Conservation (phyloP, 2,797 vertebrate genomes). For the Capromys pilorides region DNA sequence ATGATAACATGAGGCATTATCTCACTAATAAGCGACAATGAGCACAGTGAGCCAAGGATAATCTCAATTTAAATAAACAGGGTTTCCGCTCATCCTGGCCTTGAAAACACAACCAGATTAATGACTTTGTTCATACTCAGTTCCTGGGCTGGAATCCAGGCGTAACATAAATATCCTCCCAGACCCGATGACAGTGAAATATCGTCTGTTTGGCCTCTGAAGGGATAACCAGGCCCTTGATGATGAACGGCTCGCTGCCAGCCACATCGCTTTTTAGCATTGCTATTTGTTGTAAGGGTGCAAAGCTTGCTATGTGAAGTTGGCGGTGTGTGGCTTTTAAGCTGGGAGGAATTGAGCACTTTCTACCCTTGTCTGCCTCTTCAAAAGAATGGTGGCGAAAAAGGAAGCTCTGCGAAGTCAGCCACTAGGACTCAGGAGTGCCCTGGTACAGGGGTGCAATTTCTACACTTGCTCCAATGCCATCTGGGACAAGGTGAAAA, state of each 20-base stretch:
- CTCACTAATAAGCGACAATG: slow-evolving; percentile 2
- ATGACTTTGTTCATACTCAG: not conserved
- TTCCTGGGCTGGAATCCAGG: slow-evolving; percentile 24
- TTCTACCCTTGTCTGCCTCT: not conserved
- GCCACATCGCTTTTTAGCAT: not conserved
- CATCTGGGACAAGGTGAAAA: not conserved
- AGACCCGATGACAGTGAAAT: slow-evolving; percentile 24
- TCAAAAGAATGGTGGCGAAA: slow-evolving; percentile 9
- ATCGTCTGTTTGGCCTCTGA: not conserved
- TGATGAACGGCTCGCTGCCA: not conserved
- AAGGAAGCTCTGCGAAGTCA: not conserved
- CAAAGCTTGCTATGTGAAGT: not conserved
- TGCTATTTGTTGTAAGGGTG: not conserved
- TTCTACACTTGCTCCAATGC: not conserved
- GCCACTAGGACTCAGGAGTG: not conserved
- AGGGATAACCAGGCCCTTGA: not conserved
- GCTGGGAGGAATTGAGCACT: not conserved
- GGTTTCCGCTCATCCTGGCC: slow-evolving; percentile 7
- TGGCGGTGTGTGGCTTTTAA: not conserved
- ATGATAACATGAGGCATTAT: not conserved
- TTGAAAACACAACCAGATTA: slow-evolving; percentile 47
- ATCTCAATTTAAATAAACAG: slow-evolving; percentile 51
- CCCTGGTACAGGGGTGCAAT: not conserved
- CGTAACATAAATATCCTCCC: slow-evolving; percentile 42
- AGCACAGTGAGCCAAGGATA: slow-evolving; percentile 16